These are phyloP conservation scores for Gadus chalcogrammus DNA, from an alignment of 2,113 vertebrate species.

Conservation along the genomic window DNA sequence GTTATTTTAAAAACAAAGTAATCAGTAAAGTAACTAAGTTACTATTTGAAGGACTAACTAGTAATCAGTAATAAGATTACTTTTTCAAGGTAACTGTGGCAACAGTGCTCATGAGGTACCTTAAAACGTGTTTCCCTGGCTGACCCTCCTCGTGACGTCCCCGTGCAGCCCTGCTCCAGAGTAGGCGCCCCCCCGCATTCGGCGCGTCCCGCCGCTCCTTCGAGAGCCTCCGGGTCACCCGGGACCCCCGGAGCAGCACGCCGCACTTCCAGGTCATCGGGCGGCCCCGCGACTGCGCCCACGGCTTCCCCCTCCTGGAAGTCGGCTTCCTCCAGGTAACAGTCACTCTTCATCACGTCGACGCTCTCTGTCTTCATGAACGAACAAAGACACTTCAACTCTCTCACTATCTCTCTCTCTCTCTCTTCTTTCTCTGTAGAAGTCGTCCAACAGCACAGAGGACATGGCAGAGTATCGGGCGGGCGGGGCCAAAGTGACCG, in stretches of 20 bases:
- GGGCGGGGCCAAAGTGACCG: slow-evolving; percentile 48
- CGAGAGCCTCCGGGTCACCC: slow-evolving; percentile 58
- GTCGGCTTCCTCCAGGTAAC: slow-evolving; percentile 77
- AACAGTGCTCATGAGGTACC: no score
- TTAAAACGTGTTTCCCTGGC: no score
- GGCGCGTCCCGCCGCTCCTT: slow-evolving; percentile 64
- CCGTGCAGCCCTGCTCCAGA: slow-evolving; percentile 39
- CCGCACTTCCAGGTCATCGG: slow-evolving; percentile 70
- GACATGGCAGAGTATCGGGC: slow-evolving; percentile 58
- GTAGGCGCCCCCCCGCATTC: slow-evolving; percentile 71
- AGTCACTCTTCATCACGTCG: background rate
- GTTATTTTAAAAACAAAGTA: no score
- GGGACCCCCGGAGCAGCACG: slow-evolving; percentile 6
- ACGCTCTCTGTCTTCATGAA: no score
- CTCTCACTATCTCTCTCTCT: no score
- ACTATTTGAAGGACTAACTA: no score
- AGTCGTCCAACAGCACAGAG: slow-evolving; percentile 54
- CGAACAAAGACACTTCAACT: no score
- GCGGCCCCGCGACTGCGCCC: slow-evolving; percentile 68
- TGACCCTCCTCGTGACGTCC: background rate
- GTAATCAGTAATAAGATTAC: no score
- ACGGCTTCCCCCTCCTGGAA: slow-evolving; percentile 71
- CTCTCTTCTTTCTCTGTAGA: background rate
- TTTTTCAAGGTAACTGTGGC: no score
- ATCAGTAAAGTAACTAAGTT: no score